Evolutionary conservation across 2,113 vertebrate species (phyloP), one percentile per base, ranked within the genome.

Genomic region (Odobenus rosmarus): DNA sequence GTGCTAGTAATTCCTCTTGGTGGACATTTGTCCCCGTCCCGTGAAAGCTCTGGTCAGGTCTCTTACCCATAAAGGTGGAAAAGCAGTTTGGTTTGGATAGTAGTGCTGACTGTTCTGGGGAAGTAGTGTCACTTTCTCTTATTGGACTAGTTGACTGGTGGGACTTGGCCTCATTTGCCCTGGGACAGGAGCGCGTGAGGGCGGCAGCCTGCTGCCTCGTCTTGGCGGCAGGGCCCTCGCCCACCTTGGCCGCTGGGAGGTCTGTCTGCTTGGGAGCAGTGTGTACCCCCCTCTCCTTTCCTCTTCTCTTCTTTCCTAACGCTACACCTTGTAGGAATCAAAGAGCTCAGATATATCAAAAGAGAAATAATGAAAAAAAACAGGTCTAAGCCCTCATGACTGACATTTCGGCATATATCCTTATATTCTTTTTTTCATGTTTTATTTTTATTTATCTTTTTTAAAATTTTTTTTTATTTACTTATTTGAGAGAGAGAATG

Each of bases 121-220:
- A 28, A 21, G 49, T 46, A 8, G 11, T 3, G n/a, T n/a, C 15
- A 9, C 15, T 79, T 31, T 26, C n/a, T 55, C n/a, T 55, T 64
- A 23, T 0, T 49, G 21, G 46, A 71, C 14, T 18, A 28, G 33
- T 12, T 23, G 18, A 24, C 33, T 39, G 4, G 7, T 42, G 8
- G 33, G 7, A 9, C 28, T 31, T 4, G 5, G 18, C 36, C 57
- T 16, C n/a, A 0, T 57, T 42, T 26, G 55, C 15, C 4, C 1
- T 23, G 26, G 24, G 24, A 8, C 5, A 1, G 21, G 23, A 4
- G 51, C 1, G 1, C 3, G 15, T 31, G 12, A 28, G 72, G 72
- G 71, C 24, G 7, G 16, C 67, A 11, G 18, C 18, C 33, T n/a
- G 31, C 21, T 23, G 69, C 36, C 10, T 51, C 19, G 15, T 28